A percentile compares a stretch with the other conserved stretches of the same genome.
phyloP scores from a whole-genome alignment of 2,797 vertebrate genomes.

The Bradypodion ventrale region DNA sequence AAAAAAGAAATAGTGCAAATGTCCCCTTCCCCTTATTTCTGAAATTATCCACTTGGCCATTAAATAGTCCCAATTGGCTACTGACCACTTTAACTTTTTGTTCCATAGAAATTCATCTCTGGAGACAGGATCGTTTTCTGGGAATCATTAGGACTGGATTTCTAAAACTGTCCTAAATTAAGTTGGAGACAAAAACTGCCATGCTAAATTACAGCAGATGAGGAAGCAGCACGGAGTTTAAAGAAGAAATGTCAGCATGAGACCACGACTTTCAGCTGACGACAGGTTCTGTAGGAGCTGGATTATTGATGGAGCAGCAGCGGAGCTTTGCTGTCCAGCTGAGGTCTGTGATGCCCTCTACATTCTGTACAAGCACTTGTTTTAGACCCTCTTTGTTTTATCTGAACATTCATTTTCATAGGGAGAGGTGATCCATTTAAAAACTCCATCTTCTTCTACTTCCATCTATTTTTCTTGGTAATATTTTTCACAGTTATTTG shows the following conservation, averaged over 20 bases:
- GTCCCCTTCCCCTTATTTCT: not conserved
- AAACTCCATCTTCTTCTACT: conserved; percentile 14
- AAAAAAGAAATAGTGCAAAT: too few species aligned
- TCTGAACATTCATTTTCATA: conserved; percentile 17
- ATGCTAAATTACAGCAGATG: conserved; percentile 18
- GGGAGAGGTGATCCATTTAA: conserved; percentile 12
- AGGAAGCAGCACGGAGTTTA: conserved; percentile 10
- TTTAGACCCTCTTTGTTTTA: conserved; percentile 4
- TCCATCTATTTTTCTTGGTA: not conserved
- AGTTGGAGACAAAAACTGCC: conserved; percentile 20
- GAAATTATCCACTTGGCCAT: not conserved
- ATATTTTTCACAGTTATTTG: conserved; percentile 20
- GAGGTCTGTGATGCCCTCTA: not conserved
- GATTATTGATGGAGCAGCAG: conserved; percentile 27
- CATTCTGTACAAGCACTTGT: not conserved
- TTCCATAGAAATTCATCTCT: not conserved
- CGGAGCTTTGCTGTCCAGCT: conserved; percentile 13
- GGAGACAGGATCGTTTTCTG: not conserved
- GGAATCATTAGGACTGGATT: rapidly evolving
- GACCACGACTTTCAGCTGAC: conserved; percentile 26
- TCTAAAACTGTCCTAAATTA: not conserved
- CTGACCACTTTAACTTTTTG: not conserved
- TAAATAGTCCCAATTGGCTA: not conserved
- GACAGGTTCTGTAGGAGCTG: not conserved
- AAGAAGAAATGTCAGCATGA: conserved; percentile 12